Conservation (phyloP, 2,113 vertebrate species). For the Sporophila hypoxantha region DNA sequence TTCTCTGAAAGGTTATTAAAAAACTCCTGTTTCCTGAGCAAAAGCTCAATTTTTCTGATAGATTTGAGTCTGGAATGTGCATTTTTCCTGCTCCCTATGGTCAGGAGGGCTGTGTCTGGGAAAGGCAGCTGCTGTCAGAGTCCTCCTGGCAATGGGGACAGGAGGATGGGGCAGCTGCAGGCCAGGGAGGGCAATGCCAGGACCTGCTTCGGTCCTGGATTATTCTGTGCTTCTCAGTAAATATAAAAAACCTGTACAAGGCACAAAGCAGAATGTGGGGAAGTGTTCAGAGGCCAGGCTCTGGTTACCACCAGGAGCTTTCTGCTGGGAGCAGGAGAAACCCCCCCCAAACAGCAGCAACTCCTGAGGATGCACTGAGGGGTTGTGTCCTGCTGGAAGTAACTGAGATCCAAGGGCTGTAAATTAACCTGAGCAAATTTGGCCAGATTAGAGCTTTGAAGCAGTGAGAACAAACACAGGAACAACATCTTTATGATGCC, state of each 20-base stretch:
- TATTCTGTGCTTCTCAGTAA: background rate
- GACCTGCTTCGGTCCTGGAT: accelerated
- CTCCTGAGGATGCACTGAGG: background rate
- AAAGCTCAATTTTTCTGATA: accelerated
- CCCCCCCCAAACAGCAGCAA: background rate
- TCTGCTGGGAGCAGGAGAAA: background rate
- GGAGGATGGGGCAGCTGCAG: background rate
- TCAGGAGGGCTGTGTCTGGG: background rate
- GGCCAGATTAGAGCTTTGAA: background rate
- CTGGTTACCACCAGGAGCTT: background rate
- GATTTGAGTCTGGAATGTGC: background rate
- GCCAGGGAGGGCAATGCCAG: background rate
- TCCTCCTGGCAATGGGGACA: background rate
- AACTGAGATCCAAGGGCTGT: background rate
- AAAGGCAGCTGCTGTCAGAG: background rate
- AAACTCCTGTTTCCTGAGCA: background rate
- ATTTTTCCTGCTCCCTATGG: background rate
- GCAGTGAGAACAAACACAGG: background rate
- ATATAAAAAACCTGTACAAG: background rate
- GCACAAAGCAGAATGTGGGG: background rate
- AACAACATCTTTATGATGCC: background rate
- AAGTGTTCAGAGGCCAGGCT: background rate
- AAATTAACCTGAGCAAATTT: background rate
- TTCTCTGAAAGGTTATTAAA: background rate
- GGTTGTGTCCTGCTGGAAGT: background rate